These are phyloP conservation scores for Pantherophis vulpinus DNA, from an alignment of 2,797 vertebrate genomes.

Conservation along the genomic window DNA sequence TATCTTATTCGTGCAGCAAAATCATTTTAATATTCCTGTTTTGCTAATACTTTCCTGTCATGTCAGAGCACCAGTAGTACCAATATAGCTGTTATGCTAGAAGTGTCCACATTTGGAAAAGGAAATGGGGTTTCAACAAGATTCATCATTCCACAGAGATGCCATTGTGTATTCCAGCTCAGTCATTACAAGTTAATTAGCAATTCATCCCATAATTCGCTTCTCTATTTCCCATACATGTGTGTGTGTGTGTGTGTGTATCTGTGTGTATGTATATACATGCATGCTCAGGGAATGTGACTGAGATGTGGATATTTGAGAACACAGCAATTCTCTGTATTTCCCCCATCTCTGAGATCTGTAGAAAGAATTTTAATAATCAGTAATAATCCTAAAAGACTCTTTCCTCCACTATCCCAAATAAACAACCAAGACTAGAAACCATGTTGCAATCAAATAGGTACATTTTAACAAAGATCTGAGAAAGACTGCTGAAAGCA, in stretches of 20 bases:
- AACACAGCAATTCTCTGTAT: background rate
- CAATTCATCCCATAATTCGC: background rate
- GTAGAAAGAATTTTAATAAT: background rate
- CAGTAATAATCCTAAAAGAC: background rate
- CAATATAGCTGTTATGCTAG: background rate
- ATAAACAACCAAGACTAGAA: background rate
- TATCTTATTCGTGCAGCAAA: background rate
- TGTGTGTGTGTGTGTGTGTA: no score
- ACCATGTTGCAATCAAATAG: background rate
- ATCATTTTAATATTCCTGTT: background rate
- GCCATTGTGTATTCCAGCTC: background rate
- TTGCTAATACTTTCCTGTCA: background rate
- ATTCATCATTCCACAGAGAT: background rate
- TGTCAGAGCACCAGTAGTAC: background rate
- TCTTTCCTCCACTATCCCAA: background rate
- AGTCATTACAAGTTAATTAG: background rate
- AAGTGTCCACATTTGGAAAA: background rate
- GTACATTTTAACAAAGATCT: background rate
- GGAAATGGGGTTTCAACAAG: background rate
- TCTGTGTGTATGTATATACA: background rate
- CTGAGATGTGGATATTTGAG: background rate
- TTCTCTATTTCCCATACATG: slow-evolving; percentile 9
- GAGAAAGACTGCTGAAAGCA: background rate
- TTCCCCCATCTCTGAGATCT: slow-evolving; percentile 31
- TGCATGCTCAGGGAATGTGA: slow-evolving; percentile 42